phyloP scores from a whole-genome alignment of 1,140 invertebrate genomes.

The Marisa cornuarietis region DNA sequence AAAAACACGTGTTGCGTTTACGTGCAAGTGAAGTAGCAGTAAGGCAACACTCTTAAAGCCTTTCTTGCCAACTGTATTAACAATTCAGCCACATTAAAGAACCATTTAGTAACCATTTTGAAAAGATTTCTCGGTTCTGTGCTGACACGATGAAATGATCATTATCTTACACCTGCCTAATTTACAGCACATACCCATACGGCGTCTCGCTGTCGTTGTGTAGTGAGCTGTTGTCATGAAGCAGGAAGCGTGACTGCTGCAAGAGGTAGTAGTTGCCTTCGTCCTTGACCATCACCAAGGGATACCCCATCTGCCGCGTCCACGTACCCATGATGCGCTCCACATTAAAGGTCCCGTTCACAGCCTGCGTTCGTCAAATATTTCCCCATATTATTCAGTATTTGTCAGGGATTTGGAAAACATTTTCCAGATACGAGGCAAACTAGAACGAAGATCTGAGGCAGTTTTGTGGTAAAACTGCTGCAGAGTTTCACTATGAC shows the following conservation, averaged over 20 bases:
- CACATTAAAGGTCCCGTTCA: slow-evolving; percentile 44
- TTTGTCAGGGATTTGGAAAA: too few species aligned
- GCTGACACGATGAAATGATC: too few species aligned
- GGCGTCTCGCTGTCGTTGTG: slow-evolving; percentile 27
- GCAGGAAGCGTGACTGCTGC: slow-evolving; percentile 58
- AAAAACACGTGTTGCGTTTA: too few species aligned
- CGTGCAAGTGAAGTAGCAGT: too few species aligned
- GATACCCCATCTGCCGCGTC: slow-evolving; percentile 63
- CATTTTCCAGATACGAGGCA: too few species aligned
- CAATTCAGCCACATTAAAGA: too few species aligned
- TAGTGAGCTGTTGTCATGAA: slow-evolving; percentile 40
- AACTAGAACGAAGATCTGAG: too few species aligned
- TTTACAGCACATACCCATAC: slow-evolving; percentile 28
- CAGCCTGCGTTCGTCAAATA: slow-evolving; percentile 32
- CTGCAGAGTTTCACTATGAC: neutral
- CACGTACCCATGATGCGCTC: slow-evolving; percentile 66
- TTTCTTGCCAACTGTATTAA: too few species aligned
- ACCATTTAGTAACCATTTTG: neutral
- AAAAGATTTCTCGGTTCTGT: neutral
- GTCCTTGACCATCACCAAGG: slow-evolving; percentile 51
- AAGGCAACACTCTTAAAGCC: too few species aligned
- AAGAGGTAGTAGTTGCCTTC: slow-evolving; percentile 44
- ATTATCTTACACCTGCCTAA: too few species aligned
- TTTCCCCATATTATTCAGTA: neutral
- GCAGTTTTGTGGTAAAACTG: too few species aligned